These are phyloP conservation scores for Hoplias malabaricus DNA, from an alignment of 2,113 vertebrate species.

Conservation along the genomic window DNA sequence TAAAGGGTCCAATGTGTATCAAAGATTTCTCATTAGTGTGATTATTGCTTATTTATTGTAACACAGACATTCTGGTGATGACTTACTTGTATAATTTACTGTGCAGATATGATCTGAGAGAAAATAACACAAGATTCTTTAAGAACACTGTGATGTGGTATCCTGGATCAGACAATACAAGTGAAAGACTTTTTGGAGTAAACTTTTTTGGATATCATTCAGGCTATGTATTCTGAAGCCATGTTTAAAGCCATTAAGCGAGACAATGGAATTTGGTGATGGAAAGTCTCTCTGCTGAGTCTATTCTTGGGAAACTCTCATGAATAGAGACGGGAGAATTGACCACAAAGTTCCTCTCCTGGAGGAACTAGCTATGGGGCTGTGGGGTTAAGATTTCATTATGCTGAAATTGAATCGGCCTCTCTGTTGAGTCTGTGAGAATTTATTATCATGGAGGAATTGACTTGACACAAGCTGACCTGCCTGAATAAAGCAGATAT, in stretches of 20 bases:
- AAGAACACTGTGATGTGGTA: not conserved
- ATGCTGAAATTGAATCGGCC: conserved; percentile 48
- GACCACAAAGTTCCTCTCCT: conserved; percentile 32
- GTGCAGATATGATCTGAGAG: not conserved
- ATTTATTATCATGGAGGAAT: conserved; percentile 47
- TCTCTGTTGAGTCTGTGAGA: conserved; percentile 37
- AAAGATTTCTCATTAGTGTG: too few species aligned
- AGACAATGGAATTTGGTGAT: not conserved
- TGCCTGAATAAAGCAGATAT: conserved; percentile 52
- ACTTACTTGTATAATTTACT: too few species aligned
- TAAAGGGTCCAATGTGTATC: too few species aligned
- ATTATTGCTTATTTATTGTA: too few species aligned
- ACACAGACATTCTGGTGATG: too few species aligned
- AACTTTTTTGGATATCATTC: not conserved
- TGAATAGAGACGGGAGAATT: conserved; percentile 34
- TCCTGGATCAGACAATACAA: not conserved
- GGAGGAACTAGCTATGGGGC: conserved; percentile 15
- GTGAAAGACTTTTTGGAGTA: not conserved
- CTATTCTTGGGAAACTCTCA: conserved; percentile 24
- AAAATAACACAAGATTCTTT: not conserved
- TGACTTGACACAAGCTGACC: conserved; percentile 52
- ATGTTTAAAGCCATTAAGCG: not conserved
- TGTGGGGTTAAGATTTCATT: conserved; percentile 49
- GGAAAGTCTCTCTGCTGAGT: not conserved
- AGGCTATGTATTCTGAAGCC: not conserved